Base-by-base conservation (phyloP, 2,113 vertebrate species). In the Strix uralensis region DNA sequence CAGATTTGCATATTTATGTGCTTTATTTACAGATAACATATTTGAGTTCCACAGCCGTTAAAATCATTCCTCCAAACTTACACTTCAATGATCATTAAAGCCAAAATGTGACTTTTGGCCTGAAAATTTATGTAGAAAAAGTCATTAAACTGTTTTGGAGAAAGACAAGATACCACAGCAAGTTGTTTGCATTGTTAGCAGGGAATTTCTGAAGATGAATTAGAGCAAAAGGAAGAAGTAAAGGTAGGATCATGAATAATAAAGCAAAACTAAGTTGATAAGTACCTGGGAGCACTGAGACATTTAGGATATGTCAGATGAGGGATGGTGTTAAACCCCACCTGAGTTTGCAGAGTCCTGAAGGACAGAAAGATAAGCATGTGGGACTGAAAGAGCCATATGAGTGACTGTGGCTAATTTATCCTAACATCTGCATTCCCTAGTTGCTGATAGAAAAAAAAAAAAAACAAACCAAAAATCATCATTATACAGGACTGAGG, bases 401-500 rank as follows among this genome's bases (percentile, higher is more conserved):
- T 27, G n/a, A 59, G 32, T 51, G 46, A 36, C 10, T 36, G 20
- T 29, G 42, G 30, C 14, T 71, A 80, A 36, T 57, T 71, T 46
- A 70, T 70, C 21, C 27, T 18, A 36, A 7, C 0, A 4, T 10
- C 3, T 6, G 49, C n/a, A 13, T 59, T 77, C 10, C 7, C 2
- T 7, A 42, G 25, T 10, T 10, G 1, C 62, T 75, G 5, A 1
- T 29, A 81, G 65, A 10, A 10, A 69, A 10, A 69, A 72, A 40
- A n/a, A 44, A 69, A 10, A 69, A 72, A 40, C 32, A 44, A 26
- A 5, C 5, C 40, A 42, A 38, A 38, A 38, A 38, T 38, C 40
- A 4, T 22, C 12, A 21, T 63, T 20, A 21, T 30, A 32, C 21
- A 58, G 9, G 5, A 20, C 29, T 67, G 66, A 34, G 11, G 13